These are phyloP conservation scores for Tromatobia lineatoria DNA, from an alignment of 2,888 invertebrate species.

Conservation along the genomic window DNA sequence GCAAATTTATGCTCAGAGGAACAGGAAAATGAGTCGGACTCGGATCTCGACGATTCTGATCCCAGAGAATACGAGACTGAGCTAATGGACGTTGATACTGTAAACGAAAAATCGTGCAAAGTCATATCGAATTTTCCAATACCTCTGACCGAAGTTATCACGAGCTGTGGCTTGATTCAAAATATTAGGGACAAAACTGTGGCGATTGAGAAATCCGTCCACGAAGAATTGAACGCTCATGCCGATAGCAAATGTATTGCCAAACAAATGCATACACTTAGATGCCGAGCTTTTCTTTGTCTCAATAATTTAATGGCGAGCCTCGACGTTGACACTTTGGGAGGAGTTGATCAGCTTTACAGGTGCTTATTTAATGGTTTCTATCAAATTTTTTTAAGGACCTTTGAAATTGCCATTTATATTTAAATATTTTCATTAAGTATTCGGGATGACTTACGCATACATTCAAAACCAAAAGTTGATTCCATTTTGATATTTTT, in stretches of 20 bases:
- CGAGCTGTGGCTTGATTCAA: conserved; percentile 87
- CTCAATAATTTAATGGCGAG: conserved; percentile 90
- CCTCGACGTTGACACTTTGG: conserved; percentile 88
- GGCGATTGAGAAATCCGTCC: conserved; percentile 87
- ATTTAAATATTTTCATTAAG: too few species aligned
- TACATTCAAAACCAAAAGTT: background rate
- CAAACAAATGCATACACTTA: conserved; percentile 87
- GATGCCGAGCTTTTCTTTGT: conserved; percentile 90
- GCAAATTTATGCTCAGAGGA: conserved; percentile 90
- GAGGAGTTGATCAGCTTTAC: conserved; percentile 88
- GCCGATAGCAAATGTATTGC: conserved; percentile 86
- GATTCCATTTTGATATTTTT: too few species aligned
- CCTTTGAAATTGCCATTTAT: background rate
- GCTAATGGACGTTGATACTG: conserved; percentile 70
- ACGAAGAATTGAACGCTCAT: conserved; percentile 86
- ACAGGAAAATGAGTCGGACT: conserved; percentile 84
- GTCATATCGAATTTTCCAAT: conserved; percentile 86
- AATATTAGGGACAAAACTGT: conserved; percentile 88
- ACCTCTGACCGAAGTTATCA: conserved; percentile 88
- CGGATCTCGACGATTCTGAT: conserved; percentile 85
- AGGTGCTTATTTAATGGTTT: conserved; percentile 68
- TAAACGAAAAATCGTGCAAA: conserved; percentile 79
- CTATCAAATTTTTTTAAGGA: background rate
- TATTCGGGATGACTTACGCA: background rate
- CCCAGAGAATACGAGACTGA: conserved; percentile 83